A percentile compares a stretch with the other conserved stretches of the same genome.
Evolutionary conservation across 1,140 invertebrate species (phyloP).

Genomic region (Cydia splendana): DNA sequence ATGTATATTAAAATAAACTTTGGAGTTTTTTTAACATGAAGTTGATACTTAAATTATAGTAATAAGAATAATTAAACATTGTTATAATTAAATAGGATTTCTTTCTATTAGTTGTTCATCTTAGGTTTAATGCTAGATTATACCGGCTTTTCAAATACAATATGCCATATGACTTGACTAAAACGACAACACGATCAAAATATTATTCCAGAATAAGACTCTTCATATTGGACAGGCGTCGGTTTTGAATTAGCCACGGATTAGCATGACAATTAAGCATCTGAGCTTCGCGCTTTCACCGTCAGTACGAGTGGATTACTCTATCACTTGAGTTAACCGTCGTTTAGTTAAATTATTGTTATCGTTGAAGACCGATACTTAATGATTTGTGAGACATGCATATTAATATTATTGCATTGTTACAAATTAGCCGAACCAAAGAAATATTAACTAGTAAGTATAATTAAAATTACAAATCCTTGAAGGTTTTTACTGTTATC

Average conservation of each 20-base stretch:
- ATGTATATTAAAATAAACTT: too few relatives aligned
- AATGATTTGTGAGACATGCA: neutral
- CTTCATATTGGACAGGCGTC: constrained; percentile 8
- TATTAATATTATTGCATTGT: neutral
- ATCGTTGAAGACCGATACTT: neutral
- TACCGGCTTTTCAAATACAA: too few relatives aligned
- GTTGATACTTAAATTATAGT: too few relatives aligned
- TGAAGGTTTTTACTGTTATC: too few relatives aligned
- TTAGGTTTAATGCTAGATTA: too few relatives aligned
- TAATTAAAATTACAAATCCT: too few relatives aligned
- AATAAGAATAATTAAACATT: too few relatives aligned
- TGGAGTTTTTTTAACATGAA: too few relatives aligned
- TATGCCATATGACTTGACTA: neutral
- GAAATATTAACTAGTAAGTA: too few relatives aligned
- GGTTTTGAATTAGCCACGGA: constrained; percentile 27
- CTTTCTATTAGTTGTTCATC: too few relatives aligned
- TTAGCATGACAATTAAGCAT: constrained; percentile 27
- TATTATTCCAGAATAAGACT: neutral
- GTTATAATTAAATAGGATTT: too few relatives aligned
- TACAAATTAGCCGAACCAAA: neutral
- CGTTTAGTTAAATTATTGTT: constrained; percentile 25
- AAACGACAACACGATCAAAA: neutral
- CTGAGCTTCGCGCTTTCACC: constrained; percentile 21
- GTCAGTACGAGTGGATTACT: constrained; percentile 23
- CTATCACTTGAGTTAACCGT: constrained; percentile 9